Conservation (phyloP, 2,888 invertebrate species). For the Crocallis elinguaria region DNA sequence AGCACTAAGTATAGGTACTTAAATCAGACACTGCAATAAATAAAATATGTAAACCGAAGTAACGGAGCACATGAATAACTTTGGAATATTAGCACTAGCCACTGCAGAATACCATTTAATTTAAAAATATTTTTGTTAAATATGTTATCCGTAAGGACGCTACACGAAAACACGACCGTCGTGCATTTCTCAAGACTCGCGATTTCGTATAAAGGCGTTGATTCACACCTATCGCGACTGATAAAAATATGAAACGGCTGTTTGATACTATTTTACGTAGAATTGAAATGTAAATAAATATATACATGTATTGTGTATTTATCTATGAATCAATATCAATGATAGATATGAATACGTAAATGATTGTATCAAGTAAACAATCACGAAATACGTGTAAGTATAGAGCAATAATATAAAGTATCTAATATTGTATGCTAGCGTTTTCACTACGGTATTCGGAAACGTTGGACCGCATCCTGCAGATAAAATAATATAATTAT, state of each 20-base stretch:
- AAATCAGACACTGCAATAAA: not conserved
- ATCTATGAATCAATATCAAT: constrained; percentile 18
- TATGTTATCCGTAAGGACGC: not conserved
- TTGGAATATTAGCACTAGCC: not conserved
- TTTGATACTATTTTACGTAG: constrained; percentile 57
- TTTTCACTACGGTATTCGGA: too few species aligned
- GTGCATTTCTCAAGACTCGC: constrained; percentile 9
- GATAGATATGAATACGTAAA: constrained; percentile 14
- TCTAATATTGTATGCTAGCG: too few species aligned
- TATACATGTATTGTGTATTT: constrained; percentile 4
- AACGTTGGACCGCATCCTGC: too few species aligned
- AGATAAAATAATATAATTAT: too few species aligned
- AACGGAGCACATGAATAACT: not conserved
- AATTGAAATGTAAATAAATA: constrained; percentile 51
- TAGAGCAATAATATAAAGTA: too few species aligned
- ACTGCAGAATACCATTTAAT: not conserved
- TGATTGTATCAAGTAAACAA: constrained; percentile 22
- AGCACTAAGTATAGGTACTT: not conserved
- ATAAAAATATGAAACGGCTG: constrained; percentile 59
- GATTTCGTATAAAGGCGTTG: constrained; percentile 55
- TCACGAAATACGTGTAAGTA: not conserved
- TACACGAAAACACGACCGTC: not conserved
- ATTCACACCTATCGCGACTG: constrained; percentile 59
- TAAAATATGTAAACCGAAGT: too few species aligned
- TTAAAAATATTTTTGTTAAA: not conserved